Evolutionary conservation across 2,888 invertebrate genomes (phyloP).

Genomic region (Trissolcus brochymenae): DNA sequence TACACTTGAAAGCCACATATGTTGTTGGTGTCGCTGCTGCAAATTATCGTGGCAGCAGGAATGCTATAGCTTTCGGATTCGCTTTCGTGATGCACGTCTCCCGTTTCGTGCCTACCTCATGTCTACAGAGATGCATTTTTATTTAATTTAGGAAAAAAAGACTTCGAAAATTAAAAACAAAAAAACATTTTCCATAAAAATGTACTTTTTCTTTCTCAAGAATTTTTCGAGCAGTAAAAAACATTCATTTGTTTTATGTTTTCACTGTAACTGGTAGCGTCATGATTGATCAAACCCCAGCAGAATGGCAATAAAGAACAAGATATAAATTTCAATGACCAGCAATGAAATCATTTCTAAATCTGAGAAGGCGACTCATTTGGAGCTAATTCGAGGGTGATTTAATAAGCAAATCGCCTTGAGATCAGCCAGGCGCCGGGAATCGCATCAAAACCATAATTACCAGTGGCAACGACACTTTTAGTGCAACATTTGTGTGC

Average conservation of each 20-base stretch:
- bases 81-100: conserved; percentile 20
- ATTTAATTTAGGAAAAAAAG: neutral
- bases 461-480: conserved; percentile 52
- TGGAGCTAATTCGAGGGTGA: conserved; percentile 18
- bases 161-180: no score
- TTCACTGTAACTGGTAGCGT: no score
- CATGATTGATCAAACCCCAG: no score
- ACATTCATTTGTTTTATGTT: no score
- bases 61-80: conserved; percentile 28
- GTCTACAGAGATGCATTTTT: neutral
- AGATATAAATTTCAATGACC: neutral
- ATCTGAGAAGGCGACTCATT: conserved; percentile 34
- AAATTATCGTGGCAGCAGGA: conserved; percentile 35
- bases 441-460: conserved; percentile 50
- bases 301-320: neutral
- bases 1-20: conserved; percentile 31
- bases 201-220: no score
- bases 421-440: conserved; percentile 42
- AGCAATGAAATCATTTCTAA: conserved; percentile 15
- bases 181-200: no score
- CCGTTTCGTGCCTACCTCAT: neutral
- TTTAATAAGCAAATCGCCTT: conserved; percentile 39
- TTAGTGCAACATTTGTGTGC: conserved; percentile 40
- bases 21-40: conserved; percentile 25
- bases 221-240: no score